phyloP scores from a whole-genome alignment of 2,888 invertebrate genomes.

The Ophion ellenae region DNA sequence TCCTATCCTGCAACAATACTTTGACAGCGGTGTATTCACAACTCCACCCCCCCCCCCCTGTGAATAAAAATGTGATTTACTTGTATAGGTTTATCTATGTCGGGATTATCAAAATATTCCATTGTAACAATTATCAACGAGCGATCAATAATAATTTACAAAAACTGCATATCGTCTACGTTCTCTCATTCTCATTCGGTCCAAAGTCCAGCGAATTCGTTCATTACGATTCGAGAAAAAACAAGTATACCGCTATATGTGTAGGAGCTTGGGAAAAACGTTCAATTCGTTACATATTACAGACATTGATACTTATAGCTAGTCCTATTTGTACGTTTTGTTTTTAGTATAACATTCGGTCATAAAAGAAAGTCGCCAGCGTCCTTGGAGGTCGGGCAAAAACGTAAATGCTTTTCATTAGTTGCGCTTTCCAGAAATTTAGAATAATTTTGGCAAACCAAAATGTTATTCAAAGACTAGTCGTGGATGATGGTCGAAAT shows the following conservation, averaged over 20 bases:
- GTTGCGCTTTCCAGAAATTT: neutral
- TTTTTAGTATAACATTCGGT: constrained; percentile 30
- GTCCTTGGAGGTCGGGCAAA: neutral
- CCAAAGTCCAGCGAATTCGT: neutral
- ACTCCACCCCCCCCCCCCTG: constrained; percentile 3
- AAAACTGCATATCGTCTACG: constrained; percentile 9
- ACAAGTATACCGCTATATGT: constrained; percentile 16
- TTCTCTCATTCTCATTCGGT: neutral
- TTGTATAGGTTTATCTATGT: constrained; percentile 55
- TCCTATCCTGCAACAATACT: constrained; percentile 54
- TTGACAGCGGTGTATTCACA: constrained; percentile 39
- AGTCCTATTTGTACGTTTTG: constrained; percentile 26
- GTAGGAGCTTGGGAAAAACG: neutral
- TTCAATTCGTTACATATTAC: neutral
- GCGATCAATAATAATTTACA: constrained; percentile 44
- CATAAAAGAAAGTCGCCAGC: constrained; percentile 15
- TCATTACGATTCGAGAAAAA: constrained; percentile 16
- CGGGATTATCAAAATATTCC: constrained; percentile 55
- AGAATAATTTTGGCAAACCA: neutral
- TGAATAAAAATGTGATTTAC: constrained; percentile 64
- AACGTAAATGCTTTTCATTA: neutral
- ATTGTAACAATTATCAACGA: constrained; percentile 47
- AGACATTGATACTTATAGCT: constrained; percentile 38
- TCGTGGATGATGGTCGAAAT: neutral
- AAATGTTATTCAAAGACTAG: neutral